Base-by-base conservation (phyloP, 2,888 invertebrate species). In the Orthosia incerta region DNA sequence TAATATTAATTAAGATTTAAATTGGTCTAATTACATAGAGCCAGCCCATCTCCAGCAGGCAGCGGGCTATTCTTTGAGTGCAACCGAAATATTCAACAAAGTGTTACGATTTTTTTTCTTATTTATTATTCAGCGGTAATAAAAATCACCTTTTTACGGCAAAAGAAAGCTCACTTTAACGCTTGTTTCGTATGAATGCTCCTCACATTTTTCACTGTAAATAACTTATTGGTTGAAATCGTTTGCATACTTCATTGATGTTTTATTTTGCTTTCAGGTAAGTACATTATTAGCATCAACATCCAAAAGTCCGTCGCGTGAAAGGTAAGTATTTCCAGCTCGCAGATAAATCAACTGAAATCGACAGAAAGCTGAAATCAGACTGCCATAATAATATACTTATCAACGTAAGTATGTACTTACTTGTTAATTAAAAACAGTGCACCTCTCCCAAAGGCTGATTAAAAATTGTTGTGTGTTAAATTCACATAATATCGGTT, bases 1-100 rank as follows among this genome's bases (percentile, higher is more conserved):
- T 96, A 96, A 95, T 96, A 96, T 95, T 95, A 96, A 96, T 96
- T 96, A 96, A 94, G 95, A 96, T 95, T 96, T 96, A 95, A 96
- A 96, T 96, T 96, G 96, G 95, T 95, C 95, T 96, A 95, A 96
- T 96, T 96, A 95, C 93, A 94, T 95, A 94, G 95, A 95, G 92
- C 93, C 91, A 93, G 92, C 90, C 93, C 93, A 93, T 93, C 94
- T 94, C 91, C 91, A 90, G 87, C 91, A 88, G 89, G 88, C 92
- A 87, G 90, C 92, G 87, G 90, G 92, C 91, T 90, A 91, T 92
- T 91, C 93, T 92, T 90, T 90, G 89, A 88, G 87, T 84, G 87
- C 86, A 86, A 88, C 90, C 86, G 88, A 88, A 92, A 91, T 90
- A 88, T 89, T 86, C 87, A 87, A 88, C 76, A 88, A 86, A 89